Evolutionary conservation across 2,113 vertebrate genomes (phyloP).

Genomic region (Pagrus major): DNA sequence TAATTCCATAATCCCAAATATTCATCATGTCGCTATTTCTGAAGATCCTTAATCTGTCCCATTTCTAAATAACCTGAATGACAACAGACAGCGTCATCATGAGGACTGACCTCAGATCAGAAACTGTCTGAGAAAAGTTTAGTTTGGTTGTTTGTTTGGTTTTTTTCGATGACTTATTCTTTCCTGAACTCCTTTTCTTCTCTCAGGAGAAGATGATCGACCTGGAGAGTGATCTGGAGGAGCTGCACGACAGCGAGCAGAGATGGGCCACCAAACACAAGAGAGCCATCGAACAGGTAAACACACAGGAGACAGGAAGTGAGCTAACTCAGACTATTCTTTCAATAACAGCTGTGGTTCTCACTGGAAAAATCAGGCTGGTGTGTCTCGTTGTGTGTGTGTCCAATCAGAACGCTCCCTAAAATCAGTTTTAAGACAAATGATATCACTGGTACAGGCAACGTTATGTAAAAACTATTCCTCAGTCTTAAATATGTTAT

Average conservation of each 20-base stretch:
- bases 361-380: too few species aligned
- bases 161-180: background rate
- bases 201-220: constrained; percentile 84
- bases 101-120: constrained; percentile 34
- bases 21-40: constrained; percentile 43
- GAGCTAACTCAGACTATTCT: fast-evolving
- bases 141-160: background rate
- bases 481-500: too few species aligned
- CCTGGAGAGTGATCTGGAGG: constrained; percentile 83
- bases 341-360: background rate
- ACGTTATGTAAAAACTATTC: too few species aligned
- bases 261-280: constrained; percentile 81
- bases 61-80: constrained; percentile 26
- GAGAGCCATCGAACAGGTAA: constrained; percentile 83
- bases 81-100: background rate
- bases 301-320: background rate
- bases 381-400: too few species aligned
- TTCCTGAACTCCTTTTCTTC: background rate
- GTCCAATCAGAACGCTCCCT: too few species aligned
- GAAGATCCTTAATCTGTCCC: constrained; percentile 43
- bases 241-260: constrained; percentile 83
- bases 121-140: background rate
- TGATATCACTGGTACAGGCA: too few species aligned
- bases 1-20: constrained; percentile 65
- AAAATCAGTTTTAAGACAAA: too few species aligned